Percentiles rank a stretch among this genome's conserved stretches.
These are phyloP conservation scores for Origma solitaria DNA, from an alignment of 2,113 vertebrate genomes.

Conservation along the genomic window DNA sequence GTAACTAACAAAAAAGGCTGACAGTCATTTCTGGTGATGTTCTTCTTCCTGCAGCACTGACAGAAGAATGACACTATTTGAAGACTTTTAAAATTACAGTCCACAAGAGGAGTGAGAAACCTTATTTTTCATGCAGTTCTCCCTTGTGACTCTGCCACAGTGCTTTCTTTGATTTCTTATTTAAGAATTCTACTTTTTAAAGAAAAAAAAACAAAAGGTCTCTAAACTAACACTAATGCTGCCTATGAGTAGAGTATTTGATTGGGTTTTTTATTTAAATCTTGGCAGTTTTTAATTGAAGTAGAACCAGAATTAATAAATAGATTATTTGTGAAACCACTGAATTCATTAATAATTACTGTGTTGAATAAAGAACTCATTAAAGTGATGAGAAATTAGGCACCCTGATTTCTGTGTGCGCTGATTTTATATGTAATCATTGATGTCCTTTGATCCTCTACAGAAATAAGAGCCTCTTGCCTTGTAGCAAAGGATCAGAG, in stretches of 20 bases:
- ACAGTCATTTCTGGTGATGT: constrained; percentile 77
- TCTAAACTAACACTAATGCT: constrained; percentile 68
- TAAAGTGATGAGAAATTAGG: constrained; percentile 55
- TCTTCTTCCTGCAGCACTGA: constrained; percentile 79
- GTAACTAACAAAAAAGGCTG: constrained; percentile 86
- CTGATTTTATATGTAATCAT: constrained; percentile 74
- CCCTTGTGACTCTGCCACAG: constrained; percentile 71
- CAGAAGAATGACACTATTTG: constrained; percentile 78
- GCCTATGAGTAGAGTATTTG: constrained; percentile 58
- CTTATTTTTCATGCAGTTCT: constrained; percentile 62
- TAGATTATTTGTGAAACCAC: constrained; percentile 67
- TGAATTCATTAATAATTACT: constrained; percentile 40
- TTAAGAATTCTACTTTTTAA: constrained; percentile 69
- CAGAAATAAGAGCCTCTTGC: constrained; percentile 59
- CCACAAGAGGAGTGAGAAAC: constrained; percentile 74
- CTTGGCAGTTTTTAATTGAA: constrained; percentile 68
- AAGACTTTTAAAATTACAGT: constrained; percentile 76
- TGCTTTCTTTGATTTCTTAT: constrained; percentile 73
- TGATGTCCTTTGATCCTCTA: constrained; percentile 63
- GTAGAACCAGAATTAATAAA: constrained; percentile 53
- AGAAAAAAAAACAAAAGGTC: constrained; percentile 22
- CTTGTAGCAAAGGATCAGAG: constrained; percentile 62
- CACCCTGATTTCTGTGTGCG: constrained; percentile 70
- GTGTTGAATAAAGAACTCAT: constrained; percentile 48
- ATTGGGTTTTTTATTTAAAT: constrained; percentile 64